Evolutionary conservation across 2,888 invertebrate genomes (phyloP).

Genomic region (Venusia cambrica): DNA sequence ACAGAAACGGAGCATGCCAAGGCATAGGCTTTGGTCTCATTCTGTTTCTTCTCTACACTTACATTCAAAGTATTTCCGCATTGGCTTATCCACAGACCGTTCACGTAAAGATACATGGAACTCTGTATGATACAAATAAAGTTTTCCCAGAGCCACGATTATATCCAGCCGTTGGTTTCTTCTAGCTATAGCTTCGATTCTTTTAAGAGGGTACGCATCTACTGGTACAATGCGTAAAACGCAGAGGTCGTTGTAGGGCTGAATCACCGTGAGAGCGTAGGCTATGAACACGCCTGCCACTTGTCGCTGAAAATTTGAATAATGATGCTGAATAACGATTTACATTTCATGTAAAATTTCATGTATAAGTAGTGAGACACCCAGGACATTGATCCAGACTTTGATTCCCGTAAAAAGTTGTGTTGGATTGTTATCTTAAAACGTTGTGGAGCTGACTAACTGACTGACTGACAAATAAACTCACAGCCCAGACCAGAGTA

Average conservation of each 20-base stretch:
- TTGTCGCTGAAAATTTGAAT: constrained; percentile 43
- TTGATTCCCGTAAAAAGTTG: too few relatives aligned
- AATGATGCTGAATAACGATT: too few relatives aligned
- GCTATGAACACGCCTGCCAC: constrained; percentile 62
- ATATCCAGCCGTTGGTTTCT: constrained; percentile 50
- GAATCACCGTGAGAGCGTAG: constrained; percentile 53
- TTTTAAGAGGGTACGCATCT: constrained; percentile 46
- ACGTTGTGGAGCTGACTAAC: too few relatives aligned
- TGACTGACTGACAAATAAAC: too few relatives aligned
- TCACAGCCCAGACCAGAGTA: too few relatives aligned
- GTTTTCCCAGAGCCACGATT: constrained; percentile 51
- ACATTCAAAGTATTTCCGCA: constrained; percentile 64
- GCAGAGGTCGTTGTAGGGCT: constrained; percentile 56
- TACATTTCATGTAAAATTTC: too few relatives aligned
- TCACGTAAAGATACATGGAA: constrained; percentile 50
- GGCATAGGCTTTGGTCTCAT: constrained; percentile 1
- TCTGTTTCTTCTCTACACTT: constrained; percentile 14
- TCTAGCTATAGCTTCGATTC: constrained; percentile 48
- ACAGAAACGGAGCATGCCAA: constrained; percentile 2
- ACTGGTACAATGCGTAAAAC: constrained; percentile 47
- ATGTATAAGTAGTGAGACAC: too few relatives aligned
- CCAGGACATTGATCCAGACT: too few relatives aligned
- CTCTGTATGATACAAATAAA: constrained; percentile 49
- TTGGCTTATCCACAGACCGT: constrained; percentile 50
- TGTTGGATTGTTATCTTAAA: too few relatives aligned